Conservation (phyloP, 2,888 invertebrate species). For the Dascillus cervinus region DNA sequence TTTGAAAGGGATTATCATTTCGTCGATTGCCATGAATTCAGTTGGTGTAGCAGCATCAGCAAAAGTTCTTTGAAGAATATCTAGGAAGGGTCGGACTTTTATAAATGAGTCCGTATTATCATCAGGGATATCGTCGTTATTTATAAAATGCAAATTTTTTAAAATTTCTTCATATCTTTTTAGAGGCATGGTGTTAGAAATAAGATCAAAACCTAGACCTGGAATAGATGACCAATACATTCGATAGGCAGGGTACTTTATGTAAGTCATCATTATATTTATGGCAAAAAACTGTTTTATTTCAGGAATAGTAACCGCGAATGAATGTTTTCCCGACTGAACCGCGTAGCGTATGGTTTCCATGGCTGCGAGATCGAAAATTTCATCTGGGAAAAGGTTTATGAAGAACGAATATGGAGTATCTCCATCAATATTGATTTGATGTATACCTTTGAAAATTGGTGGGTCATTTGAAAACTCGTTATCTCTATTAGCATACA, state of each 20-base stretch:
- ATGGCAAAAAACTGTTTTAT: slow-evolving; percentile 13
- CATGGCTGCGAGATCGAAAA: slow-evolving; percentile 9
- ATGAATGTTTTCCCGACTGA: slow-evolving; percentile 7
- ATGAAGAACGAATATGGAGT: slow-evolving; percentile 10
- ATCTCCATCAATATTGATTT: slow-evolving; percentile 4
- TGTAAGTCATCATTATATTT: slow-evolving; percentile 15
- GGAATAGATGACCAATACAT: slow-evolving; percentile 12
- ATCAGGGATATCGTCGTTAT: slow-evolving; percentile 12
- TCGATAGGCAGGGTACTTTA: slow-evolving; percentile 10
- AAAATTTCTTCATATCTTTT: slow-evolving; percentile 15
- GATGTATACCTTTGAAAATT: background rate
- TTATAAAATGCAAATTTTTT: slow-evolving; percentile 13
- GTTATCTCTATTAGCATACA: slow-evolving; percentile 1
- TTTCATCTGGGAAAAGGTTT: slow-evolving; percentile 11
- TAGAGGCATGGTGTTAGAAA: slow-evolving; percentile 13
- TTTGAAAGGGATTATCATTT: slow-evolving; percentile 20
- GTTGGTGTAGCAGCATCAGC: slow-evolving; percentile 8
- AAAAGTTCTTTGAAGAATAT: slow-evolving; percentile 9
- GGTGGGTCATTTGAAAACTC: background rate
- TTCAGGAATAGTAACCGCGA: slow-evolving; percentile 4
- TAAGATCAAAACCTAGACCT: slow-evolving; percentile 9
- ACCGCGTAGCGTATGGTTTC: slow-evolving; percentile 12
- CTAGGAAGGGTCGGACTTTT: slow-evolving; percentile 11
- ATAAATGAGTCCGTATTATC: slow-evolving; percentile 15
- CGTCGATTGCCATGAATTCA: slow-evolving; percentile 16